These are phyloP conservation scores for Myzus persicae DNA, from an alignment of 1,140 invertebrate genomes.

Conservation along the genomic window DNA sequence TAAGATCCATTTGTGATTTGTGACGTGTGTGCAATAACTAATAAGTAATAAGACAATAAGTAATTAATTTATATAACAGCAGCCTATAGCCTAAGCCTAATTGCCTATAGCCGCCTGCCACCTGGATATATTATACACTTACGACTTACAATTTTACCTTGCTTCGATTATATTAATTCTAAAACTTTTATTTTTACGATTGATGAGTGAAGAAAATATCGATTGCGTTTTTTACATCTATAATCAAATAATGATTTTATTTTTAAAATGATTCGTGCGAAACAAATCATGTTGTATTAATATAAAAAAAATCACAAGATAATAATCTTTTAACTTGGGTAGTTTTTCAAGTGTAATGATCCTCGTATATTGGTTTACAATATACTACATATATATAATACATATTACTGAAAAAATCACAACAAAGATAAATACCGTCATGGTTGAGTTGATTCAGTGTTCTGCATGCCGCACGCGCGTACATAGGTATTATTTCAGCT, in stretches of 20 bases:
- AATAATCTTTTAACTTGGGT: not conserved
- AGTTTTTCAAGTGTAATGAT: slow-evolving; percentile 28
- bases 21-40: not conserved
- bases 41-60: too few species aligned
- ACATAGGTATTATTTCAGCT: not conserved
- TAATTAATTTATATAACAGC: not conserved
- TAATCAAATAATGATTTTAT: slow-evolving; percentile 1
- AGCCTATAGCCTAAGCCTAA: not conserved
- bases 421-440: slow-evolving; percentile 43
- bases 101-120: too few species aligned
- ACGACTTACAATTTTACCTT: not conserved
- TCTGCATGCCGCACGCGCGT: slow-evolving; percentile 7
- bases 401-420: slow-evolving; percentile 1
- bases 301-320: slow-evolving; percentile 2
- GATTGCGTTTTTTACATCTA: not conserved
- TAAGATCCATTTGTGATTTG: not conserved
- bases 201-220: not conserved
- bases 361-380: not conserved
- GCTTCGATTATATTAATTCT: not conserved
- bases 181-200: not conserved
- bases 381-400: too few species aligned
- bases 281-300: slow-evolving; percentile 2
- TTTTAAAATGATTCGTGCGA: slow-evolving; percentile 15
- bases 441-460: not conserved
- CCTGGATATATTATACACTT: not conserved